Base-by-base conservation (phyloP, 37 sponge, comb jelly and placozoan genomes). In the Aplysina aerophoba region DNA sequence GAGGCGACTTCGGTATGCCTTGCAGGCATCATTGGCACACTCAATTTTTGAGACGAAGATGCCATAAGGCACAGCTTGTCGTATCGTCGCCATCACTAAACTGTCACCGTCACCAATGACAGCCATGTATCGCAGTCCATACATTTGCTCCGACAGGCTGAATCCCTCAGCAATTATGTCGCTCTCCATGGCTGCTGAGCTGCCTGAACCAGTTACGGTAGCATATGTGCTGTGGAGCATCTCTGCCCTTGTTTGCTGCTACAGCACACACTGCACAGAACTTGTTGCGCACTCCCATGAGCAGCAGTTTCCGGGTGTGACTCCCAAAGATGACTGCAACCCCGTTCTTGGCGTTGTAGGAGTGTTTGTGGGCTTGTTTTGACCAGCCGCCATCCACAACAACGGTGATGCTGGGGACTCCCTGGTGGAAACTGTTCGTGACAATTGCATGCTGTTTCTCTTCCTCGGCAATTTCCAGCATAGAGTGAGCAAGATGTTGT, bases 11-110 rank as follows among this genome's bases (percentile, higher is more conserved):
- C 84, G 41, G 55, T 87, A 90, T 58, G 86, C 83, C 34, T 89
- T 89, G 33, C 85, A 85, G 17, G 85, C 69, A 56, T 89, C 85
- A 40, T 84, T 89, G 0, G 89, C 90, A 83, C 89, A 89, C 50
- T 89, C 89, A 20, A 77, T 14, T 54, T 89, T 89, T n/a, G 35
- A 53, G 21, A 89, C 75, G 55, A 38, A 75, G 27, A 36, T 31
- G 0, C 85, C 89, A 75, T 82, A 88, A 37, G 88, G 83, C 20
- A 88, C 84, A 59, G 25, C 41, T 35, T 84, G 36, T 15, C 69
- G 14, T 5, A 88, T 50, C 5, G 85, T 84, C 55, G 86, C 50
- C 33, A 67, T 55, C 64, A 62, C 28, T 6, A 11, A 62, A 13
- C 64, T 62, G 64, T 62, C 64, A 62, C 64, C 12, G 4, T 89